Conservation (phyloP, 2,113 vertebrate genomes). For the Vulpes ferrilata region DNA sequence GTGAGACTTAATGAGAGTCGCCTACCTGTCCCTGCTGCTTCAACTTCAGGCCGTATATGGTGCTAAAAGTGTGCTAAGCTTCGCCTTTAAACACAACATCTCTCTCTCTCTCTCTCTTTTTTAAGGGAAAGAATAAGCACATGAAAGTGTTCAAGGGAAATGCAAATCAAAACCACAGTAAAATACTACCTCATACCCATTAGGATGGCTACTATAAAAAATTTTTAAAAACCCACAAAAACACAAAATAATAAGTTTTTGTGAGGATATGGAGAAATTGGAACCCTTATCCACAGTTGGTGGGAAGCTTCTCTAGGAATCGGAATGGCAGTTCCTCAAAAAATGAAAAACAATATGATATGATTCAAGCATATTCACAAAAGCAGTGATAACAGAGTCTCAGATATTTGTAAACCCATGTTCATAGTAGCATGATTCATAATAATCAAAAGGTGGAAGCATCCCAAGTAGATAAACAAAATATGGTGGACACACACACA, state of each 20-base stretch:
- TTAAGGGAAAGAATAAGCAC: not conserved
- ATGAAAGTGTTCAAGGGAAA: not conserved
- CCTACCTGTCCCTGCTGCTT: not conserved
- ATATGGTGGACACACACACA: not conserved
- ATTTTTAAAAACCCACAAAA: not conserved
- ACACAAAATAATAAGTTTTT: not conserved
- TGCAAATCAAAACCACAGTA: constrained; percentile 7
- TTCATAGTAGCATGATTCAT: constrained; percentile 20
- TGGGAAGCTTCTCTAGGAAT: not conserved
- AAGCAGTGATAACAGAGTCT: not conserved
- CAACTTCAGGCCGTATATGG: not conserved
- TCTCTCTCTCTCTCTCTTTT: not conserved
- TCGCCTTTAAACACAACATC: not conserved
- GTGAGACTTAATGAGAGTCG: not conserved
- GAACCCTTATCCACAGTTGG: not conserved
- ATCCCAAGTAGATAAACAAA: not conserved
- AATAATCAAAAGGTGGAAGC: constrained; percentile 8
- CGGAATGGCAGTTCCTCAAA: not conserved
- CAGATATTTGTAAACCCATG: not conserved
- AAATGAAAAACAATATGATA: constrained; percentile 45
- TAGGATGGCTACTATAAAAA: not conserved
- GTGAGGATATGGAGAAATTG: not conserved
- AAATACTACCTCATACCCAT: not conserved
- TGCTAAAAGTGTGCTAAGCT: not conserved
- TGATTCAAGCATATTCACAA: not conserved